Evolutionary conservation across 2,797 vertebrate genomes (phyloP).

Genomic region (Sphenopsis melanotis): DNA sequence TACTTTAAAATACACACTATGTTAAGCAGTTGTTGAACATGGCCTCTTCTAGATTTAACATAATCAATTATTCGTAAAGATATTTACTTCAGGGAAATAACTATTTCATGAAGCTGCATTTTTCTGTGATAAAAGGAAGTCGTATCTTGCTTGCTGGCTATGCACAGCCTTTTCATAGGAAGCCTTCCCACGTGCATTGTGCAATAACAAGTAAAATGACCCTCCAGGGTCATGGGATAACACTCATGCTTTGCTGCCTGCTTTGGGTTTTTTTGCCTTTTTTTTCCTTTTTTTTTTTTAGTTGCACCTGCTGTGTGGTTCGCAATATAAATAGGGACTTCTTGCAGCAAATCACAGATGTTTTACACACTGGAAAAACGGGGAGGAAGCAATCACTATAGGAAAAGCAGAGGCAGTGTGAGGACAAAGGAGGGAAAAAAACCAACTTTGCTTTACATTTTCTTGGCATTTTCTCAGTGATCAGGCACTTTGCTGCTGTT

Average conservation of each 20-base stretch:
- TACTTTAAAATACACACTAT: not conserved
- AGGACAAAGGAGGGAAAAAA: not conserved
- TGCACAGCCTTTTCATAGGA: not conserved
- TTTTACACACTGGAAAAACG: constrained; percentile 61
- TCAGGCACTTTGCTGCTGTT: not conserved
- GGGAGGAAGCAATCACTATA: constrained; percentile 62
- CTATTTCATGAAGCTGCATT: not conserved
- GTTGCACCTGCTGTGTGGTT: constrained; percentile 68
- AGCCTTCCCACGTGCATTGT: constrained; percentile 7
- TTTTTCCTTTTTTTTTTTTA: not conserved
- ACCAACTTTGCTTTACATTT: not conserved
- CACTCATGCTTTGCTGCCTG: constrained; percentile 5
- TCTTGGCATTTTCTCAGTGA: not conserved
- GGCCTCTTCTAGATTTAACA: not conserved
- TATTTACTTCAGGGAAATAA: not conserved
- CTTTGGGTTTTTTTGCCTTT: not conserved
- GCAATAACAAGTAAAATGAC: constrained; percentile 50
- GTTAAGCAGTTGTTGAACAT: not conserved
- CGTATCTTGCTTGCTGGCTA: not conserved
- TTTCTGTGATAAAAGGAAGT: not conserved
- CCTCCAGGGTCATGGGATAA: constrained; percentile 66
- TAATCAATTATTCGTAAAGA: not conserved
- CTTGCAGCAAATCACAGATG: constrained; percentile 67
- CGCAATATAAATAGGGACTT: constrained; percentile 42
- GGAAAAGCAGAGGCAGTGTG: constrained; percentile 36